These are phyloP conservation scores for Ceriagrion tenellum DNA, from an alignment of 2,888 invertebrate genomes.

Conservation along the genomic window DNA sequence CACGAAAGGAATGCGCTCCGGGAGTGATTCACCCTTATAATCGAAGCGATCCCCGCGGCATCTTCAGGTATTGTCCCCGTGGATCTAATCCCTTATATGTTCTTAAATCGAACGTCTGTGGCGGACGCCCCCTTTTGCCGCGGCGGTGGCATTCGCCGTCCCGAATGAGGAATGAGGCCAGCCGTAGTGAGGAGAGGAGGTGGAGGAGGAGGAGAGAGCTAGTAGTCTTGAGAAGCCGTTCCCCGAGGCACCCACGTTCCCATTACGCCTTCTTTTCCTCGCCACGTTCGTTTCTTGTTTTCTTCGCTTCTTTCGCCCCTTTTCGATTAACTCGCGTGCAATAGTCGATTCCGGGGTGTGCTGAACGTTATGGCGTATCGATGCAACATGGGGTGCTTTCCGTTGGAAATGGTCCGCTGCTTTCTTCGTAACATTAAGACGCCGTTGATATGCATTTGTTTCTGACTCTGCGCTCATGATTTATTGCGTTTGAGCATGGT, in stretches of 20 bases:
- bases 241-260: conserved; percentile 1
- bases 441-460: too few species aligned
- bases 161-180: background rate
- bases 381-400: too few species aligned
- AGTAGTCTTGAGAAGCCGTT: background rate
- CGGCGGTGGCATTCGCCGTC: background rate
- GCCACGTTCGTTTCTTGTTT: background rate
- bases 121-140: background rate
- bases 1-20: background rate
- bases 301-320: background rate
- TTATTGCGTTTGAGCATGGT: too few species aligned
- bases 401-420: too few species aligned
- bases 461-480: too few species aligned
- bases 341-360: background rate
- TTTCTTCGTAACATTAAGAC: too few species aligned
- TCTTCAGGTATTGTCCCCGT: background rate
- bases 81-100: conserved; percentile 25
- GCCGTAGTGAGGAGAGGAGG: too few species aligned
- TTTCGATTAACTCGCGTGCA: background rate
- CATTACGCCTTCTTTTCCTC: background rate
- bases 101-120: background rate
- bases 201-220: background rate
- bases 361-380: background rate
- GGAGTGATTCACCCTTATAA: background rate
- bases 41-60: background rate